Evolutionary conservation across 2,797 vertebrate genomes (phyloP).

Genomic region (Xiphophorus birchmanni): DNA sequence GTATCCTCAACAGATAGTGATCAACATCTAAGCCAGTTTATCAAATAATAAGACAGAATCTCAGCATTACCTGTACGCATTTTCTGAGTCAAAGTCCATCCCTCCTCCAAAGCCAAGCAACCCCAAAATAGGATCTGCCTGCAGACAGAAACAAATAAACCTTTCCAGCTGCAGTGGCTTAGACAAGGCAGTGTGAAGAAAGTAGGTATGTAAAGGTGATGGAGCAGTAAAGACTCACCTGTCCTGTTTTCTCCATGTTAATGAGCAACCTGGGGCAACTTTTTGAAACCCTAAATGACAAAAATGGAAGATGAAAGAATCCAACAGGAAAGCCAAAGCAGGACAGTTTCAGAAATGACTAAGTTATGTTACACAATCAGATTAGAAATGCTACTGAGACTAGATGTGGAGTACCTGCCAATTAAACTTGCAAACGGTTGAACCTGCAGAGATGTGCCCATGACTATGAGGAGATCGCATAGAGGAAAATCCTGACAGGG

Average conservation of each 20-base stretch:
- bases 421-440: conserved; percentile 92
- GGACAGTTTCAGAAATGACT: not conserved
- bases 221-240: conserved; percentile 73
- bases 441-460: conserved; percentile 93
- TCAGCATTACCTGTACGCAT: conserved; percentile 88
- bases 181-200: not conserved
- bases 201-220: not conserved
- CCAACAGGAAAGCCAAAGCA: not conserved
- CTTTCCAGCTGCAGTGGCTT: not conserved
- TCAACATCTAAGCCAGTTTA: not conserved
- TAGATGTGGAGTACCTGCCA: conserved; percentile 79
- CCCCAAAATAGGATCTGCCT: conserved; percentile 86
- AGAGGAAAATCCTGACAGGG: conserved; percentile 85
- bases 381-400: not conserved
- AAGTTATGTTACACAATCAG: not conserved
- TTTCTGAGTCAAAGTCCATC: conserved; percentile 94
- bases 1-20: not conserved
- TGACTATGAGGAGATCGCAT: conserved; percentile 89
- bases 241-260: conserved; percentile 91
- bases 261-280: conserved; percentile 89
- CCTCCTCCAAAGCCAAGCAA: conserved; percentile 87
- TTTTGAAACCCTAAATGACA: conserved; percentile 82
- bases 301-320: conserved; percentile 1
- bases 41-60: not conserved
- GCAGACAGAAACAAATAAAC: conserved; percentile 27